Conservation (phyloP, 2,113 vertebrate species). For the Sus scrofa region DNA sequence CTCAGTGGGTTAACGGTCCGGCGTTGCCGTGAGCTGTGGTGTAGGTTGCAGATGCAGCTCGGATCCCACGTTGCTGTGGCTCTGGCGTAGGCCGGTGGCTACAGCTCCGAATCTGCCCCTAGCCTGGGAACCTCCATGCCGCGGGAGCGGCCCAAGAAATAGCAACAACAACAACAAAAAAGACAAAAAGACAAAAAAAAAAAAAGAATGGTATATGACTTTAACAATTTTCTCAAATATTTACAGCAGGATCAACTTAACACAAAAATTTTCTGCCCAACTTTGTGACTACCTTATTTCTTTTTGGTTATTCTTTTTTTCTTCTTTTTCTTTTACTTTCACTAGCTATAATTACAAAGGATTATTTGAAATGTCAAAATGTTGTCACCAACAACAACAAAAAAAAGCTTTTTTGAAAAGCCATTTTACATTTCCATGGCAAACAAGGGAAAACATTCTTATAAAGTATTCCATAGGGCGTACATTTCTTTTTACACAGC, state of each 20-base stretch:
- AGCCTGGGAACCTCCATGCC: no score
- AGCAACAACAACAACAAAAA: no score
- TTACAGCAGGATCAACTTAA: background rate
- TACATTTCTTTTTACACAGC: background rate
- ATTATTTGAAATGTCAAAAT: background rate
- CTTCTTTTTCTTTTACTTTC: background rate
- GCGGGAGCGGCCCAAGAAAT: no score
- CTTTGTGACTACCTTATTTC: background rate
- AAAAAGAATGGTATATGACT: no score
- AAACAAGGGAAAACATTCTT: background rate
- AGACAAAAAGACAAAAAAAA: no score
- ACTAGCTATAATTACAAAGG: background rate
- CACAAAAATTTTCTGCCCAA: background rate
- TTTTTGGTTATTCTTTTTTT: background rate
- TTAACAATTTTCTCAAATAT: background rate
- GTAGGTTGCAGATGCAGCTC: no score
- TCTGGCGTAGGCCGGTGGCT: no score
- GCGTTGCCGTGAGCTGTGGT: no score
- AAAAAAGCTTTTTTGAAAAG: background rate
- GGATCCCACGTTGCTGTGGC: no score
- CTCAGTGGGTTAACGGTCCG: no score
- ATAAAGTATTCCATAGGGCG: background rate
- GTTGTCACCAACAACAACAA: background rate
- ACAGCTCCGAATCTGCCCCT: no score
- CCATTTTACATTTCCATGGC: background rate